Conservation (phyloP, 2,888 invertebrate genomes). For the Icerya purchasi region DNA sequence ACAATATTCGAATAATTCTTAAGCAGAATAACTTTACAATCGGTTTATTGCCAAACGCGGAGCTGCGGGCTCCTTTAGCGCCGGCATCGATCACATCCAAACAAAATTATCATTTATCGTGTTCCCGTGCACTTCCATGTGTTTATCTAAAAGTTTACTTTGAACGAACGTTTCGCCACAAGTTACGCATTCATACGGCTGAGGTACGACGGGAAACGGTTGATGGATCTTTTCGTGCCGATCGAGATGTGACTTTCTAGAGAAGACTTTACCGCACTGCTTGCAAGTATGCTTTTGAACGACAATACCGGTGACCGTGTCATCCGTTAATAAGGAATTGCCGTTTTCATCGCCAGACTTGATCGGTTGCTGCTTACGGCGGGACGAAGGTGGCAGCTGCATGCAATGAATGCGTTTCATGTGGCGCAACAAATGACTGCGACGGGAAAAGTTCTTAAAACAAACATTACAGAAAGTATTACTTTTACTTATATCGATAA, state of each 20-base stretch:
- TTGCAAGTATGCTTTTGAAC: slow-evolving; percentile 16
- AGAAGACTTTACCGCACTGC: slow-evolving; percentile 19
- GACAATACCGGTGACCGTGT: background rate
- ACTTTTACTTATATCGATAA: slow-evolving; percentile 13
- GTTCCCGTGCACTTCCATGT: slow-evolving; percentile 20
- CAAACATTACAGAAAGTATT: slow-evolving; percentile 17
- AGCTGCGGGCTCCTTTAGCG: too few relatives aligned
- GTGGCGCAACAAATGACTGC: slow-evolving; percentile 19
- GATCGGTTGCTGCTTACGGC: slow-evolving; percentile 3
- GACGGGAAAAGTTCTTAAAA: slow-evolving; percentile 18
- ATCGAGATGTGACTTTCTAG: slow-evolving; percentile 19
- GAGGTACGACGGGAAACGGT: slow-evolving; percentile 5
- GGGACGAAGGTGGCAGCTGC: slow-evolving; percentile 11
- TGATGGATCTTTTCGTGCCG: slow-evolving; percentile 19
- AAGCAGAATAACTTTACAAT: too few relatives aligned
- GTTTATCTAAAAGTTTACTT: slow-evolving; percentile 19
- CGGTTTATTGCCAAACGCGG: too few relatives aligned
- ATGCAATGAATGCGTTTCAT: slow-evolving; percentile 19
- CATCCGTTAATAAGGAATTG: slow-evolving; percentile 13
- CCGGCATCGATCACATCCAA: slow-evolving; percentile 20
- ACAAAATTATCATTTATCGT: slow-evolving; percentile 18
- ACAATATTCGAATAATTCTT: too few relatives aligned
- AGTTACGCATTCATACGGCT: slow-evolving; percentile 19
- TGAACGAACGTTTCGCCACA: slow-evolving; percentile 20
- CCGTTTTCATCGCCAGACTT: slow-evolving; percentile 15